A percentile compares a stretch with the other conserved stretches of the same genome.
These are phyloP conservation scores for Dynastes grantii DNA, from an alignment of 2,888 invertebrate species.

Conservation along the genomic window DNA sequence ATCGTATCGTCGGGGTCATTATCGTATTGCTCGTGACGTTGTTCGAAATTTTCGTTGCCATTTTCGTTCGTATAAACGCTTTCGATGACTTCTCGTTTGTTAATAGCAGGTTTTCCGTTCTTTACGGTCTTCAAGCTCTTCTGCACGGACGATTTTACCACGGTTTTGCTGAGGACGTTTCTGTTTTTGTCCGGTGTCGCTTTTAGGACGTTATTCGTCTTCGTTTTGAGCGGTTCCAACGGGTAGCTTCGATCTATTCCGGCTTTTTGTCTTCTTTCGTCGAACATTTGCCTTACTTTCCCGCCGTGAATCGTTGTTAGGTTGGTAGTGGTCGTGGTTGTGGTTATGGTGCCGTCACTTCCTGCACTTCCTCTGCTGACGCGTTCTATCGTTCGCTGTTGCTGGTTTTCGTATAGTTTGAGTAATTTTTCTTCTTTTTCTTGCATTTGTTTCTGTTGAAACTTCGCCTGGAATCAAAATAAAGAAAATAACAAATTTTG, in stretches of 20 bases:
- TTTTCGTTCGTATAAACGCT: conserved; percentile 63
- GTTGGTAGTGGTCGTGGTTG: conserved; percentile 51
- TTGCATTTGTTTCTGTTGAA: conserved; percentile 87
- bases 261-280: conserved; percentile 83
- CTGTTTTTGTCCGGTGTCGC: conserved; percentile 78
- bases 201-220: conserved; percentile 71
- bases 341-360: conserved; percentile 67
- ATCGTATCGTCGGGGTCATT: conserved; percentile 54
- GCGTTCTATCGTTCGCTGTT: conserved; percentile 77
- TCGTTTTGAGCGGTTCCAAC: conserved; percentile 80
- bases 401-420: conserved; percentile 80
- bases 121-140: conserved; percentile 67
- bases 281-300: conserved; percentile 88
- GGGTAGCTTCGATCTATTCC: conserved; percentile 89
- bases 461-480: conserved; percentile 78
- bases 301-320: conserved; percentile 57
- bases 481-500: not conserved
- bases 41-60: conserved; percentile 45
- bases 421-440: conserved; percentile 86
- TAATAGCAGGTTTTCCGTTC: conserved; percentile 68
- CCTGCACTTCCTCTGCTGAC: conserved; percentile 72
- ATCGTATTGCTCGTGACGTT: conserved; percentile 34
- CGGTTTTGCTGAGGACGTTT: conserved; percentile 61
- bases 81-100: conserved; percentile 65
- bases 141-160: conserved; percentile 66